Evolutionary conservation across 2,113 vertebrate genomes (phyloP).

Genomic region (Menura novaehollandiae): DNA sequence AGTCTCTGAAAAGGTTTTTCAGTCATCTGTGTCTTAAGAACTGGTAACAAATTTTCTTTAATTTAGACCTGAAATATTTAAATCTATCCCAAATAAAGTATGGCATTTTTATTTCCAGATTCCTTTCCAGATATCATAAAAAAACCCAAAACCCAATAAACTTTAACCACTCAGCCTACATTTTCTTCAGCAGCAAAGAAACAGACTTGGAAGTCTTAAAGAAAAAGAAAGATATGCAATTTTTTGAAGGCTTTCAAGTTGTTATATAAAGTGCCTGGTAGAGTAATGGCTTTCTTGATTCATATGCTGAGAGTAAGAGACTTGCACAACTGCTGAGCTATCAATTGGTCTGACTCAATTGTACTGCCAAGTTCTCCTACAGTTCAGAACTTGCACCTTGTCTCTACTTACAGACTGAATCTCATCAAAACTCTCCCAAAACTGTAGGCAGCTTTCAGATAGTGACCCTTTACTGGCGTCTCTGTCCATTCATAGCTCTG

Average conservation of each 20-base stretch:
- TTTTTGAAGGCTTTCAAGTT: neutral
- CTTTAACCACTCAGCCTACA: neutral
- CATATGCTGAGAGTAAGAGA: neutral
- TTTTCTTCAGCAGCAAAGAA: neutral
- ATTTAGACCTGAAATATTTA: neutral
- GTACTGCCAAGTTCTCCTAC: neutral
- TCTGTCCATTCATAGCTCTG: neutral
- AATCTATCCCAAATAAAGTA: neutral
- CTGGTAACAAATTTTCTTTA: neutral
- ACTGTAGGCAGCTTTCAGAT: neutral
- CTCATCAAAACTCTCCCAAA: neutral
- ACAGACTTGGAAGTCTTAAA: neutral
- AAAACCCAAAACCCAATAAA: neutral
- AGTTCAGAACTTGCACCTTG: neutral
- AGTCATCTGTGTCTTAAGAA: neutral
- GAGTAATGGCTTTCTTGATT: neutral
- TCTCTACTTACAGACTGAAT: neutral
- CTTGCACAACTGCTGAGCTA: neutral
- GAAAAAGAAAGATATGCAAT: neutral
- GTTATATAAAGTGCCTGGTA: neutral
- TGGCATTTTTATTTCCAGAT: neutral
- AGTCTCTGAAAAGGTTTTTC: neutral
- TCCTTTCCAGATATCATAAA: neutral
- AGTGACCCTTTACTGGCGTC: neutral
- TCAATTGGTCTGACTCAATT: neutral